Evolutionary conservation across 2,888 invertebrate genomes (phyloP), one percentile per base, ranked within the genome.

Genomic region (Chydorus sphaericus): DNA sequence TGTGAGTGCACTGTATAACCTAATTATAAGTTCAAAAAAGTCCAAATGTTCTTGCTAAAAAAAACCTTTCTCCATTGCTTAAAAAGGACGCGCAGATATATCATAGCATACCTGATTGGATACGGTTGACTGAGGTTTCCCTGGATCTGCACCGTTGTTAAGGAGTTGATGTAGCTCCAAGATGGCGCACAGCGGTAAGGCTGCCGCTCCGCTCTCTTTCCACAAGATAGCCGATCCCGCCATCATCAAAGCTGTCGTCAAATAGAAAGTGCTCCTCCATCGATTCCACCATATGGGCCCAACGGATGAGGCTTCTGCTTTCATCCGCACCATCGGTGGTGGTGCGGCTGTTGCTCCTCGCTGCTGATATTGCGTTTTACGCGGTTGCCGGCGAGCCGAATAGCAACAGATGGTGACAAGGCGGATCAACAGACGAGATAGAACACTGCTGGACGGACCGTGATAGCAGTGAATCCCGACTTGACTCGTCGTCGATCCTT

Each of bases 191-290:
- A 93, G 81, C 57, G 86, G 83, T 65, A 96, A 73, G 59, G 91
- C 90, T 62, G 91, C 91, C 66, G 94, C 82, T 55, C 93, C 94
- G 53, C 92, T 92, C 73, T 96, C 96, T 74, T 94, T 96, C 74
- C 90, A 88, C 63, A 96, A 77, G 73, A 93, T 85, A 61, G 89
- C 88, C 48, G 85, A 82, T 48, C 81, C 74, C 31, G 88, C 83
- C 61, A 84, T 68, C 38, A 73, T 66, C 59, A 71, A 67, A 71
- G 68, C 79, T 60, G 77, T 71, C 55, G 75, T 73, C 64, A 87
- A 72, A 63, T 79, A 82, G 62, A 77, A 20, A 26, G 23, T 10
- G 26, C 4, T 3, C n/a, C 10, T 8, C 16, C 39, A 3, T 39
- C 39, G 14, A 39, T 39, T 20, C n/a, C n/a, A n/a, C n/a, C n/a